Evolutionary conservation across 2,888 invertebrate species (phyloP).

Genomic region (Morpho helenor): DNA sequence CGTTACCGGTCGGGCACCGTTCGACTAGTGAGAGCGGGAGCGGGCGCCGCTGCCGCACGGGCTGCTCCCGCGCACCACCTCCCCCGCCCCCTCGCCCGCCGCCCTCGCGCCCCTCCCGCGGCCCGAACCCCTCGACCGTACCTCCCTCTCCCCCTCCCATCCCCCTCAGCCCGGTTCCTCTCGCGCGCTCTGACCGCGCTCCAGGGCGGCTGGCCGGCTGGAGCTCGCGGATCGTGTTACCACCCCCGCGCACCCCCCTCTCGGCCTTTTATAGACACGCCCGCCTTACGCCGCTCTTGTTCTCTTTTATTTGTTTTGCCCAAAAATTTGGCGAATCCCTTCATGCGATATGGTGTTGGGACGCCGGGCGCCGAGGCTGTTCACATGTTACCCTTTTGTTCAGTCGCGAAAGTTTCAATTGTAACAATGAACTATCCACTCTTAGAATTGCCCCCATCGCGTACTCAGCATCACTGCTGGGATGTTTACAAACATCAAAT

Average conservation of each 20-base stretch:
- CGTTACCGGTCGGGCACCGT: conserved; percentile 80
- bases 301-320: conserved; percentile 75
- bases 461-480: conserved; percentile 30
- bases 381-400: neutral
- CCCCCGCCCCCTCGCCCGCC: conserved; percentile 33
- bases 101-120: conserved; percentile 33
- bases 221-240: conserved; percentile 78
- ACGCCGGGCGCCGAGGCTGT: conserved; percentile 33
- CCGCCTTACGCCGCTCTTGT: conserved; percentile 58
- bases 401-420: neutral
- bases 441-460: conserved; percentile 45
- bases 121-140: conserved; percentile 77
- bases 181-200: conserved; percentile 32
- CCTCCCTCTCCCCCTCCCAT: conserved; percentile 71
- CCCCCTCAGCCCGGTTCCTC: conserved; percentile 34
- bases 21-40: conserved; percentile 78
- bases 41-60: conserved; percentile 59
- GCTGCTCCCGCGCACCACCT: conserved; percentile 32
- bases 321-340: conserved; percentile 71
- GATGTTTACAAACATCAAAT: conserved; percentile 68
- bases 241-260: conserved; percentile 77
- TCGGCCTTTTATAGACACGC: conserved; percentile 79
- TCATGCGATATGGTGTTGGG: conserved; percentile 35
- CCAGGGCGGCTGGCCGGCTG: conserved; percentile 75
- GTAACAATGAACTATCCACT: conserved; percentile 67